Evolutionary conservation across 2,113 vertebrate species (phyloP).

Genomic region (mouse (Mus musculus)): GRCm39 chr12:79463501-79464000

Average conservation of each 20-base stretch:
- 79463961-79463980: constrained; percentile 36
- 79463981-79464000: constrained; percentile 16
- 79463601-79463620: not conserved
- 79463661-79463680: not conserved
- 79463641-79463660: not conserved
- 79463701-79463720: not conserved
- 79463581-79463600: too few species aligned
- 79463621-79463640: too few species aligned
- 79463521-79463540: too few species aligned
- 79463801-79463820: not conserved
- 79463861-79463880: not conserved
- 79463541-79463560: too few species aligned
- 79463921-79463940: not conserved
- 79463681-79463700: not conserved
- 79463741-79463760: not conserved
- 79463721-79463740: not conserved
- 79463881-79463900: not conserved
- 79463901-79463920: not conserved
- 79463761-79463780: not conserved
- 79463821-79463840: not conserved
- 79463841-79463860: not conserved
- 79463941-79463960: not conserved
- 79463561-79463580: too few species aligned
- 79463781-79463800: not conserved
- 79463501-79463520: too few species aligned